Evolutionary conservation across 2,113 vertebrate genomes (phyloP).

Genomic region (Ophthalmolycus amberensis): DNA sequence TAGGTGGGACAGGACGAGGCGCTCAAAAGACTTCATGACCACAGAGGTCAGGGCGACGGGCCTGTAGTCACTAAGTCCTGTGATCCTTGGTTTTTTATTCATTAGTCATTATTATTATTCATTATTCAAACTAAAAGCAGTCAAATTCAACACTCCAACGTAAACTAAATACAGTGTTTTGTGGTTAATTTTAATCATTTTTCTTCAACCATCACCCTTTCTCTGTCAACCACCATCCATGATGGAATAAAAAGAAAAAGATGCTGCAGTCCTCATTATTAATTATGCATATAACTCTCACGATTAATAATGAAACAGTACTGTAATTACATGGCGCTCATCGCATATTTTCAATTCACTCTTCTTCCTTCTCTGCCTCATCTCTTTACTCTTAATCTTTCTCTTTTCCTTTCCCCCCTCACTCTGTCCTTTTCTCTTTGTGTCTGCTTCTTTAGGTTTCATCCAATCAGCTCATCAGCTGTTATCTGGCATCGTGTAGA

Average conservation of each 20-base stretch:
- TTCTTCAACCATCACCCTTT: background rate
- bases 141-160: background rate
- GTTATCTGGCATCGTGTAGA: conserved; percentile 4
- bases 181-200: conserved; percentile 11
- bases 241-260: conserved; percentile 45
- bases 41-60: too few species aligned
- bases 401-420: background rate
- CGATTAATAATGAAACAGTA: conserved; percentile 77
- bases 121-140: conserved; percentile 8
- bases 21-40: too few species aligned
- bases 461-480: conserved; percentile 28
- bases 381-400: conserved; percentile 23
- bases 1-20: too few species aligned
- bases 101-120: too few species aligned
- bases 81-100: too few species aligned
- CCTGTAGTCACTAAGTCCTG: too few species aligned
- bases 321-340: conserved; percentile 75
- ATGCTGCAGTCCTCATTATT: conserved; percentile 65
- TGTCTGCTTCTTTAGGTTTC: conserved; percentile 18
- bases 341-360: conserved; percentile 69
- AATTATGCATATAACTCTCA: conserved; percentile 80
- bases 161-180: conserved; percentile 5
- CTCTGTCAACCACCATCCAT: conserved; percentile 23
- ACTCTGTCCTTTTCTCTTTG: conserved; percentile 15
- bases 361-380: conserved; percentile 30